Evolutionary conservation across 1,140 invertebrate genomes (phyloP), one percentile per base, ranked within the genome.

Genomic region (Microplitis demolitor): DNA sequence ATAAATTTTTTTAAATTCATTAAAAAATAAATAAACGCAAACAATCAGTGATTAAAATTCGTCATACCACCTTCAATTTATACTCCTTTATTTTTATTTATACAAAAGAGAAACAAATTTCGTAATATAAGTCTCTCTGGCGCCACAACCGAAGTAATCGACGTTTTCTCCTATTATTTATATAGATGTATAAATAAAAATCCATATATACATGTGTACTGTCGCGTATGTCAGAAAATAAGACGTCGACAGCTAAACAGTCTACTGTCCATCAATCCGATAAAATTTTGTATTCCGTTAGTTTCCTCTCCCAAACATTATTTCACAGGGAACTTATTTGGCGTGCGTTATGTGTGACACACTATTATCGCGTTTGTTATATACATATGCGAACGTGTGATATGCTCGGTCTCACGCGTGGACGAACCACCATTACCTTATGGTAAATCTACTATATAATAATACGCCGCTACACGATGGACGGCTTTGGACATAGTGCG

Each of bases 271-370:
- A 51, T 13, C 34, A 62, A 64, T 64, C 60, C 37, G 56, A 53
- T 37, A 45, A 71, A 64, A 56, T 64, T 66, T 71, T 63, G 60
- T 69, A 69, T 74, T 74, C 67, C 37, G 60, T 74, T 69, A 69
- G 66, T 69, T 63, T 56, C 68, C 66, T 56, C 50, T 74, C 45
- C 39, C 61, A 64, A 50, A 35, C 66, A 34, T 69, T 63, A 69
- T 68, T 68, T 72, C 66, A 60, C 53, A 58, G 37, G 35, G 60
- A 31, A 31, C 62, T 16, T 63, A 51, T 50, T 63, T 56, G 24
- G 53, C 53, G 16, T 16, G 24, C 39, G 39, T 11, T 45, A 45
- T 45, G 50, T 53, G 69, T 71, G 62, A 71, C 69, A 71, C 63
- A 53, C 61, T 68, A 60, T 67, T 67, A 62, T 68, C 39, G 16